These are phyloP conservation scores for Monodelphis domestica DNA, from an alignment of 2,797 vertebrate genomes.

Conservation along the genomic window DNA sequence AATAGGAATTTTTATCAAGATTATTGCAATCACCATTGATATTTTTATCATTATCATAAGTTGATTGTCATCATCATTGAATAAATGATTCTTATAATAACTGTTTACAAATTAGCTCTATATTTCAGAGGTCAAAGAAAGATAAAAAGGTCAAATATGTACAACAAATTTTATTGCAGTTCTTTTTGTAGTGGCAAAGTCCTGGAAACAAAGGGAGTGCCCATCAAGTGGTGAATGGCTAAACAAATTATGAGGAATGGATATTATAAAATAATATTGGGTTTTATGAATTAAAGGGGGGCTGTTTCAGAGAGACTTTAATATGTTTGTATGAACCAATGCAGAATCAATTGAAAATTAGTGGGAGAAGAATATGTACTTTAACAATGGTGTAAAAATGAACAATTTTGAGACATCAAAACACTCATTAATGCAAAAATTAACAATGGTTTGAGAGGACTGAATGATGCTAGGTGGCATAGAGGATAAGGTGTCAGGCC, in stretches of 20 bases:
- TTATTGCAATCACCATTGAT: background rate
- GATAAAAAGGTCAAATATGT: background rate
- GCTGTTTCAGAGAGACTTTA: background rate
- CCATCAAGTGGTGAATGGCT: background rate
- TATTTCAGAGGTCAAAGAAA: background rate
- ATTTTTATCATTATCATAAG: background rate
- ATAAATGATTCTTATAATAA: background rate
- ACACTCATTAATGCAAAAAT: background rate
- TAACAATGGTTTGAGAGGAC: background rate
- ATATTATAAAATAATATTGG: background rate
- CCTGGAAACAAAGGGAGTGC: background rate
- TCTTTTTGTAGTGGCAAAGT: background rate
- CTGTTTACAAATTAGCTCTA: background rate
- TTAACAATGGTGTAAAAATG: background rate
- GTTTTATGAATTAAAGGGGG: background rate
- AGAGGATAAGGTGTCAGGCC: no score
- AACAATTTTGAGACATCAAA: background rate
- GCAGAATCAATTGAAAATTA: background rate
- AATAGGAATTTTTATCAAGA: background rate
- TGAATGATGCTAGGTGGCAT: no score
- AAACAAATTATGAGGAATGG: background rate
- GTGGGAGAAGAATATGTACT: background rate
- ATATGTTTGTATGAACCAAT: background rate
- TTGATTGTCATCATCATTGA: background rate
- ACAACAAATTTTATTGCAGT: background rate